phyloP scores from a whole-genome alignment of 2,113 vertebrate genomes.

The Ictalurus punctatus region DNA sequence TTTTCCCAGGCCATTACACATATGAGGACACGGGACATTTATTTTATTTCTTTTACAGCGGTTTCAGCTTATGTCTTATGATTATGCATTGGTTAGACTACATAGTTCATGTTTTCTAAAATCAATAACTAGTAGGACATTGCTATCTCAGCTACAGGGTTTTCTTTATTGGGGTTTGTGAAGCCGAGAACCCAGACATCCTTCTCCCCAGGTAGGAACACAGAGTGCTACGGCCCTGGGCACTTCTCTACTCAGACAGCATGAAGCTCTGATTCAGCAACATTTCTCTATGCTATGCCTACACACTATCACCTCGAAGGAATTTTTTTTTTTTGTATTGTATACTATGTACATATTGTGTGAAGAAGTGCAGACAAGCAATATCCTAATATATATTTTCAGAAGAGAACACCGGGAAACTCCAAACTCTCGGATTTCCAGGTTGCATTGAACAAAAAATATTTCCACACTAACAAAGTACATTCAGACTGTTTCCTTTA shows the following conservation, averaged over 20 bases:
- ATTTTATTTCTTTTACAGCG: not conserved
- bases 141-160: conserved; percentile 5
- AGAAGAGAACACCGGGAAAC: not conserved
- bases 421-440: too few relatives aligned
- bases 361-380: not conserved
- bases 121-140: not conserved
- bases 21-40: not conserved
- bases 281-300: not conserved
- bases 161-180: conserved; percentile 10
- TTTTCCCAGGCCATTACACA: not conserved
- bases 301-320: not conserved
- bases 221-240: not conserved
- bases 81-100: not conserved
- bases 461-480: not conserved
- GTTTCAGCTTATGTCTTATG: not conserved
- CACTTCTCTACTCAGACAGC: not conserved
- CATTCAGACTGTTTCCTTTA: not conserved
- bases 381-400: not conserved
- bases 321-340: not conserved
- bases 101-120: not conserved
- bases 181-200: not conserved
- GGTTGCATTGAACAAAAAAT: not conserved
- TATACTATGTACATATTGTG: not conserved
- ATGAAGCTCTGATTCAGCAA: conserved; percentile 10
- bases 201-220: not conserved